Evolutionary conservation across 2,888 invertebrate species (phyloP).

Genomic region (Rambutsinella grinnellia): DNA sequence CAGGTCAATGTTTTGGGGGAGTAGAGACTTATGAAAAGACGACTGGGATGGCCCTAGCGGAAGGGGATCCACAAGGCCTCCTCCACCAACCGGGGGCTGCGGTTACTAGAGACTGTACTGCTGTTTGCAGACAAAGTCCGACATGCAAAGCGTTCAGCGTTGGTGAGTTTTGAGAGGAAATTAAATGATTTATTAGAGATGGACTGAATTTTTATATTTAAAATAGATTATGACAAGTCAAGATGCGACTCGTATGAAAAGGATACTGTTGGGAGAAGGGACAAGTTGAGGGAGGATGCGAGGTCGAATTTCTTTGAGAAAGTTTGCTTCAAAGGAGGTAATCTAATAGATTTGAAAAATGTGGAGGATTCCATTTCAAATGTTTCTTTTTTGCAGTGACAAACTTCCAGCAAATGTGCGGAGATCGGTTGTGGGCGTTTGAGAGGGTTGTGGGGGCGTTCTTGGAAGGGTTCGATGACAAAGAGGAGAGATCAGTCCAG

Average conservation of each 20-base stretch:
- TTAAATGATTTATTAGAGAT: not conserved
- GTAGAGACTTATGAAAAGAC: constrained; percentile 70
- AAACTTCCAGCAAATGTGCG: constrained; percentile 69
- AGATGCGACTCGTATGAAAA: constrained; percentile 69
- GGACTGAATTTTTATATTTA: constrained; percentile 2
- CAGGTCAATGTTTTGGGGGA: constrained; percentile 70
- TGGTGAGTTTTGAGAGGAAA: constrained; percentile 66
- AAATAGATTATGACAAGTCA: constrained; percentile 69
- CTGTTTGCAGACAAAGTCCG: constrained; percentile 69
- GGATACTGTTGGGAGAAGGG: constrained; percentile 68
- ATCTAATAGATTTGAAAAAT: too few species aligned
- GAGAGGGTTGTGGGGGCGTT: constrained; percentile 71
- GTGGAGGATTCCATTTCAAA: not conserved
- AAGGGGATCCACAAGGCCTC: constrained; percentile 68
- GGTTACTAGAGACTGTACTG: constrained; percentile 70
- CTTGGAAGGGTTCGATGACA: constrained; percentile 70
- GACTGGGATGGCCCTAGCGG: constrained; percentile 68
- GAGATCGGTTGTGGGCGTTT: constrained; percentile 71
- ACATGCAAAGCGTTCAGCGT: constrained; percentile 69
- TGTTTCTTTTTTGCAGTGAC: constrained; percentile 67
- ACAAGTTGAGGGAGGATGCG: constrained; percentile 68
- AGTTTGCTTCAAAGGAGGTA: constrained; percentile 69
- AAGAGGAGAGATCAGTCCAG: constrained; percentile 69
- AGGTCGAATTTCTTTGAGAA: constrained; percentile 70
- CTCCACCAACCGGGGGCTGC: constrained; percentile 69